These are phyloP conservation scores for Monochamus alternatus DNA, from an alignment of 2,888 invertebrate genomes.

Conservation along the genomic window DNA sequence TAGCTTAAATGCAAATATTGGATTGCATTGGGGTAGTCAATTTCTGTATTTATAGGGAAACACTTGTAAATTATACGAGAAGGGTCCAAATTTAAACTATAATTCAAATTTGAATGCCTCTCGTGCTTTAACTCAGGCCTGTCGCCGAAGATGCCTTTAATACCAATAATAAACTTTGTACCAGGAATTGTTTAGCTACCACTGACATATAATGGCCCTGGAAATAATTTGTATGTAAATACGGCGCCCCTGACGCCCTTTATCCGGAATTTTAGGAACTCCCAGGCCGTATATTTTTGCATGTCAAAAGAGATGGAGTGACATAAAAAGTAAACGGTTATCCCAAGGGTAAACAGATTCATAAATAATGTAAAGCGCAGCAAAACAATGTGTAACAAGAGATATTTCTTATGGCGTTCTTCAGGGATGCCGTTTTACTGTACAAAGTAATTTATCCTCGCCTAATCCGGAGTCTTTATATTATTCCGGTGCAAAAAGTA, in stretches of 20 bases:
- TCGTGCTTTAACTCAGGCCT: no score
- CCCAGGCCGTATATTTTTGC: slow-evolving; percentile 32
- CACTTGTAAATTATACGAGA: no score
- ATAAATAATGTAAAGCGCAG: slow-evolving; percentile 42
- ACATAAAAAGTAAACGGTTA: slow-evolving; percentile 35
- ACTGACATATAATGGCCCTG: not conserved
- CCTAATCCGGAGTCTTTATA: slow-evolving; percentile 18
- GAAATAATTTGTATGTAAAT: slow-evolving; percentile 29
- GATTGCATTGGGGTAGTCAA: no score
- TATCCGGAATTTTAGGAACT: slow-evolving; percentile 29
- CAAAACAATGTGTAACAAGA: slow-evolving; percentile 27
- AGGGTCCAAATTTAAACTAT: no score
- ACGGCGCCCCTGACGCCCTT: not conserved
- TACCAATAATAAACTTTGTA: no score
- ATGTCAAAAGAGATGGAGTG: slow-evolving; percentile 41
- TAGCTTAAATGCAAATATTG: no score
- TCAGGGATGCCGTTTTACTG: not conserved
- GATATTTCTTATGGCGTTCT: slow-evolving; percentile 19
- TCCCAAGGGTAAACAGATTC: slow-evolving; percentile 38
- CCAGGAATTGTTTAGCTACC: not conserved
- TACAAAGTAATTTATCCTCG: slow-evolving; percentile 15
- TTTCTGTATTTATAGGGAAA: no score
- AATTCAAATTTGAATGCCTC: no score
- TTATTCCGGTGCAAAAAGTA: not conserved
- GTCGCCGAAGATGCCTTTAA: no score